Percentiles rank a stretch among this genome's conserved stretches.
phyloP scores from a whole-genome alignment of 2,888 invertebrate species.

The Lithodes maja region DNA sequence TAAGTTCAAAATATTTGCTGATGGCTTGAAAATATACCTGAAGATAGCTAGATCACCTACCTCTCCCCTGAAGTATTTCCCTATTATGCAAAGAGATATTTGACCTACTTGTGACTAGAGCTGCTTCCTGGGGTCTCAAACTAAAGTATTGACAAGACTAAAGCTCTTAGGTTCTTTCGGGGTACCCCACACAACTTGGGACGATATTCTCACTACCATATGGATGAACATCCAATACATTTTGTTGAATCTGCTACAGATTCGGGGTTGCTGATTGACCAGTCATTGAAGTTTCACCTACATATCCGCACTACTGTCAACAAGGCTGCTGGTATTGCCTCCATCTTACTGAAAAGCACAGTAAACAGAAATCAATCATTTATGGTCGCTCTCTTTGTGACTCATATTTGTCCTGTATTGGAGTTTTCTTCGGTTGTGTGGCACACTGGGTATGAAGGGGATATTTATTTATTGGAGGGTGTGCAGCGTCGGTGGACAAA shows the following conservation, averaged over 20 bases:
- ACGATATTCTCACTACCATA: too few relatives aligned
- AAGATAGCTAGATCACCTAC: not conserved
- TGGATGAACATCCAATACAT: not conserved
- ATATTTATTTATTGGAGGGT: not conserved
- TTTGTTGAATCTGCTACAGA: not conserved
- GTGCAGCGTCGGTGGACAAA: not conserved
- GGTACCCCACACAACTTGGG: too few relatives aligned
- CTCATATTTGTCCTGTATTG: not conserved
- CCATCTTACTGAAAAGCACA: slow-evolving; percentile 1
- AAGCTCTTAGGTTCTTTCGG: too few relatives aligned
- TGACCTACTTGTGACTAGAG: not conserved
- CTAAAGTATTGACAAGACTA: too few relatives aligned
- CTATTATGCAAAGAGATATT: slow-evolving; percentile 7
- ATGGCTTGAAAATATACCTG: slow-evolving; percentile 10
- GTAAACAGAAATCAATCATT: not conserved
- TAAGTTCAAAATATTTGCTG: slow-evolving; percentile 9
- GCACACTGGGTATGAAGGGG: not conserved
- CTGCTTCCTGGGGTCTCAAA: not conserved
- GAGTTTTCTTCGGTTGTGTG: not conserved
- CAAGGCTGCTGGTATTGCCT: not conserved
- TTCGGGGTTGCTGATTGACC: not conserved
- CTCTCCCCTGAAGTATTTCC: not conserved
- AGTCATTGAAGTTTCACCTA: too few relatives aligned
- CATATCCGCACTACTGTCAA: too few relatives aligned
- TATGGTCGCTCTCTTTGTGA: not conserved